Conservation (phyloP, 2,888 invertebrate species). For the Lycaena phlaeas region DNA sequence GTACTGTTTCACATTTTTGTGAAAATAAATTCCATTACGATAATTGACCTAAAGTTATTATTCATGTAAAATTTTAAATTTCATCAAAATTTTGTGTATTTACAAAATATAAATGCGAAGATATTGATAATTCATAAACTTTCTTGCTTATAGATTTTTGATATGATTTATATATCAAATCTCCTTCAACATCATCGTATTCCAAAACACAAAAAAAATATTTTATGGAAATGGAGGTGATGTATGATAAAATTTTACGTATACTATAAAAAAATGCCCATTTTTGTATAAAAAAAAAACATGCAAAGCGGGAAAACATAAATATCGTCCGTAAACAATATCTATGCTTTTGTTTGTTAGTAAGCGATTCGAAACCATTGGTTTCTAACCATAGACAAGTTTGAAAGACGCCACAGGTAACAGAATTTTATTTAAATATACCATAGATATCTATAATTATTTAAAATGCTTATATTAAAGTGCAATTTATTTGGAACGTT, state of each 20-base stretch:
- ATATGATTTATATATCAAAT: too few species aligned
- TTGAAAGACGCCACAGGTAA: constrained; percentile 3
- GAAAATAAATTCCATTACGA: too few species aligned
- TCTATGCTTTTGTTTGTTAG: constrained; percentile 47
- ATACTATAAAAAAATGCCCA: constrained; percentile 69
- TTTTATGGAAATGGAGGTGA: constrained; percentile 66
- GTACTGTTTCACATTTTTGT: too few species aligned
- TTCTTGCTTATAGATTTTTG: too few species aligned
- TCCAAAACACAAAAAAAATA: constrained; percentile 2
- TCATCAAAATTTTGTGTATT: too few species aligned
- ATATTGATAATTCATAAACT: too few species aligned
- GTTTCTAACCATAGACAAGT: not conserved
- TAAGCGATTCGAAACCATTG: constrained; percentile 27
- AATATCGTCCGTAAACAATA: constrained; percentile 42
- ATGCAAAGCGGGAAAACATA: constrained; percentile 32
- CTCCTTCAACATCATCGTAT: not conserved
- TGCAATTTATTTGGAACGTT: too few species aligned
- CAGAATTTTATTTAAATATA: not conserved
- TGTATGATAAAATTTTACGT: constrained; percentile 18
- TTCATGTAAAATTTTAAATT: too few species aligned
- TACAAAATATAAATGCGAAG: too few species aligned
- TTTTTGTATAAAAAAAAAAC: constrained; percentile 44
- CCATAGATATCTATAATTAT: too few species aligned
- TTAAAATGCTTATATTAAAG: too few species aligned
- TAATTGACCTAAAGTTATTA: too few species aligned